Evolutionary conservation across 37 sponge, comb jelly and placozoan genomes (phyloP), one percentile per base, ranked within the genome.

Genomic region (Tethya wilhelma): DNA sequence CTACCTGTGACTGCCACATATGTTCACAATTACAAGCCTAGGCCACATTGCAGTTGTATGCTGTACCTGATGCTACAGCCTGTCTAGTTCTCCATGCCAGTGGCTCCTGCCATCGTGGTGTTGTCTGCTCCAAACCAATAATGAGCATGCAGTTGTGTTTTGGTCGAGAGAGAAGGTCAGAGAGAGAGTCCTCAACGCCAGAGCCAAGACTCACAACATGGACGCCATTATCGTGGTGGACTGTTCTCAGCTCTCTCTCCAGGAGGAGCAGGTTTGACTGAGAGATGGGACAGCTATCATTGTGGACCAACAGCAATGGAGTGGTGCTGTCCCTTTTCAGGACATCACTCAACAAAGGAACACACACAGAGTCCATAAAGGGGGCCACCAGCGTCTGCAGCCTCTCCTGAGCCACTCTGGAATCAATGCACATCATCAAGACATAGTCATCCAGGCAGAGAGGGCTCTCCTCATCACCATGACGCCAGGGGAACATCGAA

Each of bases 361-460:
- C 44, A 30, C 22, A 8, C n/a, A 80, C 28, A 28, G 81, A 73
- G n/a, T 34, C 22, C 0, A 60, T 9, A 32, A 87, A 57, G 20
- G 38, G 0, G 32, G 56, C 25, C 2, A 44, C 28, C 17, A 44
- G 26, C 12, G 3, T 23, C 5, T 19, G 0, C 38, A 87, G 22
- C 28, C 2, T 7, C 0, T 33, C 19, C 28, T n/a, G 11, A 36
- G 44, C 56, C 0, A 38, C 22, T 30, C 45, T 31, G 4, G 2
- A 29, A 44, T 33, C 23, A 25, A 87, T 23, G 38, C 37, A 59
- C 8, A 8, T 79, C 43, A 79, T 28, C 53, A 87, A 19, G 38
- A 87, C 75, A 56, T 76, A 64, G 67, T 87, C 87, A 64, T 87
- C 71, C 57, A 71, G 26, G 20, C 71, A n/a, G n/a, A n/a, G n/a